A percentile compares a stretch with the other conserved stretches of the same genome.
phyloP scores from a whole-genome alignment of 2,113 vertebrate genomes.

The Diadophis punctatus region DNA sequence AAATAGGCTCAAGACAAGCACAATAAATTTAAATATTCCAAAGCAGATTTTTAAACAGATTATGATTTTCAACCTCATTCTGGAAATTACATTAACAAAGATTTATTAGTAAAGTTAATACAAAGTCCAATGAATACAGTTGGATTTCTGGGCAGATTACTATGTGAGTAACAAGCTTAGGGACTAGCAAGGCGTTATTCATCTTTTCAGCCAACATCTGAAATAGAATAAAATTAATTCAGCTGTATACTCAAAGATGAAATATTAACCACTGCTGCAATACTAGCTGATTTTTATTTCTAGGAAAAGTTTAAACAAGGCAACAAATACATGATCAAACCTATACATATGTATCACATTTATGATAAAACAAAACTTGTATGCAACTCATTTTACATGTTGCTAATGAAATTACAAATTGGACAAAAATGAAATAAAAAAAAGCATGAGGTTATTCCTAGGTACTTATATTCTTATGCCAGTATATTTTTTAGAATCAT shows the following conservation, averaged over 20 bases:
- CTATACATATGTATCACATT: neutral
- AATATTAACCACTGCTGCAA: neutral
- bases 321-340: neutral
- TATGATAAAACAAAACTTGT: neutral
- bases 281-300: neutral
- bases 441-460: neutral
- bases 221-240: neutral
- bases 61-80: neutral
- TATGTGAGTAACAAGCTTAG: neutral
- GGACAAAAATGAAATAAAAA: neutral
- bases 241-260: neutral
- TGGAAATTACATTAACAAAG: neutral
- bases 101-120: neutral
- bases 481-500: neutral
- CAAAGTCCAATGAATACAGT: neutral
- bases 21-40: neutral
- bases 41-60: neutral
- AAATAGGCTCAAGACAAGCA: neutral
- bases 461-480: neutral
- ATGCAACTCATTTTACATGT: neutral
- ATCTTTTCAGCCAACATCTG: neutral
- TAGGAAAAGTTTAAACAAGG: neutral
- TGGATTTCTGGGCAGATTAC: neutral
- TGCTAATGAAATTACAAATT: neutral
- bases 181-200: neutral